These are phyloP conservation scores for Carapus acus DNA, from an alignment of 2,797 vertebrate species.

Conservation along the genomic window DNA sequence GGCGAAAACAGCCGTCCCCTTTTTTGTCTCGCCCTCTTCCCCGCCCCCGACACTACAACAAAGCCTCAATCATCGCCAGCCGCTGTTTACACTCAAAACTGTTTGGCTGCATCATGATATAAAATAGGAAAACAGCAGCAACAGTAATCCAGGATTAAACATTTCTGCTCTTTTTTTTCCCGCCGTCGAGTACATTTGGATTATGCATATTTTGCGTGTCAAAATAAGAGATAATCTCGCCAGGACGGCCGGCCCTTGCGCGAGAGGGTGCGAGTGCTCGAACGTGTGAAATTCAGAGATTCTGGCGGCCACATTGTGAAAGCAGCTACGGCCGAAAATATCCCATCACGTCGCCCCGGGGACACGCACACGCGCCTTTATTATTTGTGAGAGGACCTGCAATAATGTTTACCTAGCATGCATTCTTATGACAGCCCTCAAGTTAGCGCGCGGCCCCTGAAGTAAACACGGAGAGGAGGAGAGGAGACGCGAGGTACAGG, in stretches of 20 bases:
- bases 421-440: slow-evolving; percentile 51
- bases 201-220: slow-evolving; percentile 36
- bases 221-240: slow-evolving; percentile 40
- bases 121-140: slow-evolving; percentile 11
- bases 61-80: slow-evolving; percentile 8
- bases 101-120: slow-evolving; percentile 18
- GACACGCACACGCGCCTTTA: slow-evolving; percentile 41
- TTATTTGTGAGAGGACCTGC: slow-evolving; percentile 50
- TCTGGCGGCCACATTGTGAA: slow-evolving; percentile 17
- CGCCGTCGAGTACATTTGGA: slow-evolving; percentile 31
- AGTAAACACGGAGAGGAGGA: slow-evolving; percentile 43
- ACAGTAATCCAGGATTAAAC: slow-evolving; percentile 25
- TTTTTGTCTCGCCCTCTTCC: slow-evolving; percentile 11
- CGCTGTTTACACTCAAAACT: slow-evolving; percentile 12
- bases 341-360: slow-evolving; percentile 48
- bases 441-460: slow-evolving; percentile 32
- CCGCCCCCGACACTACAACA: not conserved
- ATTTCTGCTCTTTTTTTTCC: slow-evolving; percentile 24
- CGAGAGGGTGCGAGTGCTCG: not conserved
- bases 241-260: slow-evolving; percentile 10
- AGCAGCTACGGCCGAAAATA: slow-evolving; percentile 51
- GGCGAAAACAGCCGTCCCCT: too few relatives aligned
- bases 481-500: slow-evolving; percentile 10
- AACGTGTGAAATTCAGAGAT: slow-evolving; percentile 23
- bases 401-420: slow-evolving; percentile 67